Percentiles rank a stretch among this genome's conserved stretches.
Evolutionary conservation across 2,888 invertebrate genomes (phyloP).

Genomic region (Eledona agricola): DNA sequence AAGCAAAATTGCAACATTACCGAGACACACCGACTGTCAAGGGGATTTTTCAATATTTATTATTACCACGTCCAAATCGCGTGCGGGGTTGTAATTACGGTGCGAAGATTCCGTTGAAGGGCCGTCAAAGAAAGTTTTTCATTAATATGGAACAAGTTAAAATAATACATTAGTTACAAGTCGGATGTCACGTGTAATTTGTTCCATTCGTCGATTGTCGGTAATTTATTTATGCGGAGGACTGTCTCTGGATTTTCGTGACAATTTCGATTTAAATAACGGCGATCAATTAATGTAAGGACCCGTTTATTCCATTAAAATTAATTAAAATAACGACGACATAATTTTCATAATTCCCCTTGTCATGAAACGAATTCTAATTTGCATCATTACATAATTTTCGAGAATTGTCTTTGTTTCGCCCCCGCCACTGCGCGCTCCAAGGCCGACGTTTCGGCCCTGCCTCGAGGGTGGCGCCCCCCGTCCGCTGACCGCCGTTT

Average conservation of each 20-base stretch:
- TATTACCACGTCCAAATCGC: slow-evolving; percentile 3
- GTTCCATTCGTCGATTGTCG: slow-evolving; percentile 27
- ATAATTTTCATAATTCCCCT: slow-evolving; percentile 36
- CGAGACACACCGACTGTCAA: no score
- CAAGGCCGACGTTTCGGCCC: no score
- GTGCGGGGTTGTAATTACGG: slow-evolving; percentile 19
- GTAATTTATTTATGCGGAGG: slow-evolving; percentile 32
- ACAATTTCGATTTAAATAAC: slow-evolving; percentile 33
- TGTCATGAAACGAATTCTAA: slow-evolving; percentile 34
- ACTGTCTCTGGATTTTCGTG: slow-evolving; percentile 23
- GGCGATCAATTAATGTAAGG: slow-evolving; percentile 38
- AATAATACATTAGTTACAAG: slow-evolving; percentile 32
- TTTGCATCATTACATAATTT: slow-evolving; percentile 36
- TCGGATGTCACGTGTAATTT: slow-evolving; percentile 27
- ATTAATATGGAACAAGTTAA: slow-evolving; percentile 26
- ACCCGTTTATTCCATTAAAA: slow-evolving; percentile 38
- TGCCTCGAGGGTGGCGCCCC: slow-evolving; percentile 44
- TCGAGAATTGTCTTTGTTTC: slow-evolving; percentile 13
- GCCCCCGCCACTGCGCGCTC: no score
- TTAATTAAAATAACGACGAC: slow-evolving; percentile 38
- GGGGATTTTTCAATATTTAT: not conserved
- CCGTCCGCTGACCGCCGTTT: slow-evolving; percentile 44
- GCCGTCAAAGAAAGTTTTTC: slow-evolving; percentile 31
- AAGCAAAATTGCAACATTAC: no score
- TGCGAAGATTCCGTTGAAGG: slow-evolving; percentile 19